Conservation (phyloP, 2,113 vertebrate species). For the Serilophus lunatus region DNA sequence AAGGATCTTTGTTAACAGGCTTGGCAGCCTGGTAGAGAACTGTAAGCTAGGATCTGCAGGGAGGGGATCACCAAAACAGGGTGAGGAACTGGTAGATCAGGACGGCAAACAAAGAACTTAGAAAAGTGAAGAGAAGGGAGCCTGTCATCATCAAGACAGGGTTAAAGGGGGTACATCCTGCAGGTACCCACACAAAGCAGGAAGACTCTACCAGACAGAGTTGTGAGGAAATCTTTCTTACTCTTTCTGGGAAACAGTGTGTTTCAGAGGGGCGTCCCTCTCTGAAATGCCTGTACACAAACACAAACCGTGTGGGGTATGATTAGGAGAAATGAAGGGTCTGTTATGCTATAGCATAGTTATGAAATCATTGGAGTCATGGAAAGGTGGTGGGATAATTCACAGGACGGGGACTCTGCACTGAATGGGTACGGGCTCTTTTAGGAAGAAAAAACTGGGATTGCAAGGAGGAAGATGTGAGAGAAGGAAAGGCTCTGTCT, state of each 20-base stretch:
- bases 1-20: neutral
- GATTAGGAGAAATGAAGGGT: neutral
- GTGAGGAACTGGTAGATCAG: neutral
- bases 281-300: neutral
- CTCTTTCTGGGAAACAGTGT: neutral
- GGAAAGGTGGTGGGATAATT: too few relatives aligned
- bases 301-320: accelerated
- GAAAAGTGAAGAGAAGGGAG: neutral
- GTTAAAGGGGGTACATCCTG: accelerated
- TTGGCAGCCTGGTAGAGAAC: neutral
- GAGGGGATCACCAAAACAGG: neutral
- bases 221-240: neutral
- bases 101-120: neutral
- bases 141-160: neutral
- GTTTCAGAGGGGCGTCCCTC: accelerated
- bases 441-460: neutral
- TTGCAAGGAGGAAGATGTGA: neutral
- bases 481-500: neutral
- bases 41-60: neutral
- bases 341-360: neutral
- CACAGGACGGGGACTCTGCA: neutral
- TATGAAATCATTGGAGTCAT: neutral
- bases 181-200: neutral
- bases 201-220: neutral
- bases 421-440: too few relatives aligned